Evolutionary conservation across 2,113 vertebrate species (phyloP), one percentile per base, ranked within the genome.

Genomic region (Zosterops japonicus): DNA sequence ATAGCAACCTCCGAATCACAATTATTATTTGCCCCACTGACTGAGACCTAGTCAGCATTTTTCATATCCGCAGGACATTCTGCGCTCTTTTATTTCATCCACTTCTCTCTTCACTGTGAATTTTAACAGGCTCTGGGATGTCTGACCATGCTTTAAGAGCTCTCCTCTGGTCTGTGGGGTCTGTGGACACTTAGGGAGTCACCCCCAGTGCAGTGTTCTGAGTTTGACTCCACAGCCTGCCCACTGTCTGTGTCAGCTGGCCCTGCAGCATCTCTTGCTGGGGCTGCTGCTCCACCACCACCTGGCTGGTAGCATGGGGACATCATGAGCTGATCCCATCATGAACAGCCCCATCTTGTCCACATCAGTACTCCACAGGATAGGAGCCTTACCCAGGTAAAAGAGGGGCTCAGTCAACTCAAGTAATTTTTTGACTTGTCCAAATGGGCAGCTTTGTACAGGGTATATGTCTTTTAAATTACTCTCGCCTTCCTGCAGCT

Each of bases 1-100:
- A 83, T 95, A 55, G 64, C 64, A 92, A 29, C 60, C 79, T 82
- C 71, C 83, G 82, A 84, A 85, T 93, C 55, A 70, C 89, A 89
- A 81, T 83, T 93, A 89, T 94, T 97, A 56, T 74, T 93, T 93
- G 89, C 52, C 86, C 83, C 56, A 15, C 82, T 83, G 41, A 15
- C 70, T 65, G 90, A 92, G 85, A 80, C 85, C 79, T n/a, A 61
- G 74, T 95, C 87, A 82, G 82, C 50, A 9, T 64, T 85, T 90
- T 76, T 91, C 83, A 84, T 65, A 89, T 71, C 68, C 5, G 6
- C 23, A 49, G 61, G 87, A 89, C n/a, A 75, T 56, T 90, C 42
- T 68, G 24, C 0, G 0, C 22, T 91, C 14, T 44, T 59, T 56
- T 44, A 55, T 71, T 87, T 82, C 52, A 77, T 46, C 71, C 39